These are phyloP conservation scores for Meganola albula DNA, from an alignment of 2,888 invertebrate species.

Conservation along the genomic window DNA sequence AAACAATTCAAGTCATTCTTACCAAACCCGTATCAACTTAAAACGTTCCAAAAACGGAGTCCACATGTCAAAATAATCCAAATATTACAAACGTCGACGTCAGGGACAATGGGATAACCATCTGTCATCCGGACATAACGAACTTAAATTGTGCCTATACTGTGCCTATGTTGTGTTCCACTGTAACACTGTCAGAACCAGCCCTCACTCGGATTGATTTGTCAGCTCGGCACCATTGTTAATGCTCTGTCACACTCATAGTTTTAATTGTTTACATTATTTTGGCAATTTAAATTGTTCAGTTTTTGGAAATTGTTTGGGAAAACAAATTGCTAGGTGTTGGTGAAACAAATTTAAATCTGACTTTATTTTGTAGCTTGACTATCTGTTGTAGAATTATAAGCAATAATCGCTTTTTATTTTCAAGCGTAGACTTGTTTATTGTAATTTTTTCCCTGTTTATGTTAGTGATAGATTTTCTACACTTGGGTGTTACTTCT, in stretches of 20 bases:
- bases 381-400: no score
- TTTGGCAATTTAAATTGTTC: slow-evolving; percentile 22
- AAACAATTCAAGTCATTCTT: slow-evolving; percentile 9
- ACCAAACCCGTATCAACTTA: slow-evolving; percentile 31
- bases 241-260: slow-evolving; percentile 29
- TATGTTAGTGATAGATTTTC: no score
- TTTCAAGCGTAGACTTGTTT: no score
- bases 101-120: slow-evolving; percentile 52
- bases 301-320: slow-evolving; percentile 10
- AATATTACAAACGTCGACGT: slow-evolving; percentile 33
- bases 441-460: no score
- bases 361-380: no score
- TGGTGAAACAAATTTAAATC: no score
- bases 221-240: slow-evolving; percentile 30
- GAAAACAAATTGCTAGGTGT: no score
- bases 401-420: no score
- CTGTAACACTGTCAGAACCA: slow-evolving; percentile 24
- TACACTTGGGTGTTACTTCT: no score
- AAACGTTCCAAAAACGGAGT: slow-evolving; percentile 30
- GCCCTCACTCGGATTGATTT: slow-evolving; percentile 32
- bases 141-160: slow-evolving; percentile 50
- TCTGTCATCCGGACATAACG: slow-evolving; percentile 54
- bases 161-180: slow-evolving; percentile 42
- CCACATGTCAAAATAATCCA: slow-evolving; percentile 34
- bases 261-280: slow-evolving; percentile 31